Evolutionary conservation across 2,888 invertebrate species (phyloP).

Genomic region (Gryllus longicercus): DNA sequence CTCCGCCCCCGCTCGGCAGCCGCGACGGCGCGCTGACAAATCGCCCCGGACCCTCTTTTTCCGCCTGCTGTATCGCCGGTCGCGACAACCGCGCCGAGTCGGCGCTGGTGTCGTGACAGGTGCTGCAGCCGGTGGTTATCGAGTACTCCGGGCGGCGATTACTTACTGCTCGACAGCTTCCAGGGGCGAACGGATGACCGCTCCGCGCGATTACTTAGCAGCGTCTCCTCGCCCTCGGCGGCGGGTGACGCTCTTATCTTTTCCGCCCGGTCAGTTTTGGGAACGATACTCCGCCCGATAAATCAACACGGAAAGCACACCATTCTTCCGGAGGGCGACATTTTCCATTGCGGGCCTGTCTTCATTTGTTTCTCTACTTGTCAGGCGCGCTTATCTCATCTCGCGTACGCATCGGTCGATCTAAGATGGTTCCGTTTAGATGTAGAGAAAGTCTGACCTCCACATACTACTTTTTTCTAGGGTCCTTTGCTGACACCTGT

Average conservation of each 20-base stretch:
- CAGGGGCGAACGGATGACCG: background rate
- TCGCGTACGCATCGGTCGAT: too few species aligned
- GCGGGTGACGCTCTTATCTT: too few species aligned
- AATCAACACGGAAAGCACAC: background rate
- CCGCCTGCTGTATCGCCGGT: background rate
- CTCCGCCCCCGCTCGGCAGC: background rate
- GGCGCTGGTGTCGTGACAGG: background rate
- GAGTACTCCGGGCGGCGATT: background rate
- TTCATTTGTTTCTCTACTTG: background rate
- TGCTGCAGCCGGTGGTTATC: background rate
- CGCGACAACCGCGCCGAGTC: background rate
- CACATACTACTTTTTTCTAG: too few species aligned
- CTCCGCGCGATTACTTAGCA: too few species aligned
- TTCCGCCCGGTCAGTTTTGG: background rate
- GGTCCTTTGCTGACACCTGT: too few species aligned
- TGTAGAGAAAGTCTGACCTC: background rate
- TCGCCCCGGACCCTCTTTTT: background rate
- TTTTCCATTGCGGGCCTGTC: background rate
- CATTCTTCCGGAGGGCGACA: background rate
- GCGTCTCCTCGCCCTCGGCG: too few species aligned
- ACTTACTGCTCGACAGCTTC: background rate
- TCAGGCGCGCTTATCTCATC: background rate
- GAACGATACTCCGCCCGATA: background rate
- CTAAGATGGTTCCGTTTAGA: background rate
- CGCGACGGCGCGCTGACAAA: background rate